Evolutionary conservation across 2,888 invertebrate genomes (phyloP).

Genomic region (Tinea semifulvella): DNA sequence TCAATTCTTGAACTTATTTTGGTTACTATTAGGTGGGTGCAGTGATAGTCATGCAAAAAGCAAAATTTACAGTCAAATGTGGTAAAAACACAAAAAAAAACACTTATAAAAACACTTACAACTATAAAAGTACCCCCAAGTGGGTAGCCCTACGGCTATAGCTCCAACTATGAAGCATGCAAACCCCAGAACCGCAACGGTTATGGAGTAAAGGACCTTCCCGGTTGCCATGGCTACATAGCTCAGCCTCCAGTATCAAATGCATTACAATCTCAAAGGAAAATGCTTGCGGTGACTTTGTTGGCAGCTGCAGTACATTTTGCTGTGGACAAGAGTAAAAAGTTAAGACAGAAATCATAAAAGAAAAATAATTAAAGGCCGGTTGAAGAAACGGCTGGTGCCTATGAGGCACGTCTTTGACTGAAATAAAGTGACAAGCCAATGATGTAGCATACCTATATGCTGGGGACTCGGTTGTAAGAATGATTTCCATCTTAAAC

Average conservation of each 20-base stretch:
- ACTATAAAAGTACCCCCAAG: conserved; percentile 87
- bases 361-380: conserved; percentile 13
- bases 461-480: no score
- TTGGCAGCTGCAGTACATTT: background rate
- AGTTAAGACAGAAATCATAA: no score
- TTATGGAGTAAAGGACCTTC: conserved; percentile 74
- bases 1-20: no score
- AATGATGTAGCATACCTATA: no score
- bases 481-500: no score
- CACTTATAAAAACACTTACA: conserved; percentile 48
- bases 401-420: no score
- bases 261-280: conserved; percentile 1
- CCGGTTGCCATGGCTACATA: conserved; percentile 70
- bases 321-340: conserved; percentile 19
- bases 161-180: conserved; percentile 84
- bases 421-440: no score
- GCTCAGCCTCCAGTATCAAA: conserved; percentile 5
- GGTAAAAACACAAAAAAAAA: no score
- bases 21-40: no score
- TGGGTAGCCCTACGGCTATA: conserved; percentile 83
- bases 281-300: conserved; percentile 10
- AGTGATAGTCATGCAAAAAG: no score
- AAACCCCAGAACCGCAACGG: conserved; percentile 76
- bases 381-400: no score
- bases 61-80: no score